Evolutionary conservation across 2,113 vertebrate genomes (phyloP), one percentile per base, ranked within the genome.

Genomic region (Corythaixoides concolor): DNA sequence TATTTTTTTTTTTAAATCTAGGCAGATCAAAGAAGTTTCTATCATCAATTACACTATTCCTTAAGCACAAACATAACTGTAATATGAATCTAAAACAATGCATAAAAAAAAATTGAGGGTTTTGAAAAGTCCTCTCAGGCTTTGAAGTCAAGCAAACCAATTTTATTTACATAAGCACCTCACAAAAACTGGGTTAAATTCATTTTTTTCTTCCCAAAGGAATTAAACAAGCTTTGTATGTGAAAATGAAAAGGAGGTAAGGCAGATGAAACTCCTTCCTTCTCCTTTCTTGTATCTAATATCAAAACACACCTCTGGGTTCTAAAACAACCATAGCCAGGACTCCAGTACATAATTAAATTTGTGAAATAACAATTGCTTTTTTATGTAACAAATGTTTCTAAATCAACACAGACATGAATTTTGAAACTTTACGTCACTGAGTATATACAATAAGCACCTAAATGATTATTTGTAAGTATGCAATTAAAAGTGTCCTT

Each of bases 81-180:
- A 91, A 89, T 56, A 89, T 17, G 12, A 73, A 96, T 56, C 27
- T 89, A 50, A 73, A 89, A 75, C 73, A 79, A 83, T 19, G 28
- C 55, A 69, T 17, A 90, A 3, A 84, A 93, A 3, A 84, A 93
- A 91, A 95, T 37, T 15, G 0, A 93, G 16, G 19, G 23, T 3
- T 82, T 93, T 79, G 50, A 68, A 49, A 93, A 82, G 62, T 59
- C 41, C 23, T 75, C 45, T 89, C 45, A 83, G 43, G n/a, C 93
- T 97, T 93, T 96, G 94, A 96, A 95, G 93, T 93, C 47, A 85
- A 79, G 32, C 27, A 82, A 93, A 94, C 43, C 59, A 88, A 62
- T 77, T 86, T 95, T 69, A 88, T 83, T 96, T 94, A 85, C 85
- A 83, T 93, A 93, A 96, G 64, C 45, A 88, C 62, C 58, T 91